Evolutionary conservation across 2,113 vertebrate species (phyloP).

Genomic region (Lepisosteus osseus): DNA sequence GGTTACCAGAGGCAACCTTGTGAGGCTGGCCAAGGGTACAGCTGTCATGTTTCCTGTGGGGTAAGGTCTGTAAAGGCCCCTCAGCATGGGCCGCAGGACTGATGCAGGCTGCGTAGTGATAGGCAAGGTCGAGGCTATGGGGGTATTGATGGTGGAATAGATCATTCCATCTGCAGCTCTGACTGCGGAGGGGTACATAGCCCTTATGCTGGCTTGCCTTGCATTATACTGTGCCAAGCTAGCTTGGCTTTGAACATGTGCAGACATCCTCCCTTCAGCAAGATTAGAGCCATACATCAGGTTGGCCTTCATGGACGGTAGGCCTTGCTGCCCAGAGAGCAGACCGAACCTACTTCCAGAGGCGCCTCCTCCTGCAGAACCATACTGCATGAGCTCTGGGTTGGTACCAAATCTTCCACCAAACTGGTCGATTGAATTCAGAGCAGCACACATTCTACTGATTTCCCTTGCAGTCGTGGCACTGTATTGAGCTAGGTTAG

Average conservation of each 20-base stretch:
- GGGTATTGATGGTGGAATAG: constrained; percentile 96
- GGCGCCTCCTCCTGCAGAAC: constrained; percentile 59
- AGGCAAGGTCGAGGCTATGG: constrained; percentile 95
- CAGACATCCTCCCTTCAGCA: constrained; percentile 67
- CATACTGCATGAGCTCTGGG: constrained; percentile 79
- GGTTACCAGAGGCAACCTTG: constrained; percentile 79
- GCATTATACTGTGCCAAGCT: constrained; percentile 67
- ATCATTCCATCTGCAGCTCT: constrained; percentile 96
- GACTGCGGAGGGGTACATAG: constrained; percentile 83
- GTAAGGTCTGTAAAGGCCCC: constrained; percentile 83
- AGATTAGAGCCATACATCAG: constrained; percentile 77
- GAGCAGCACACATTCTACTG: constrained; percentile 94
- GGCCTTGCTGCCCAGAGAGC: constrained; percentile 65
- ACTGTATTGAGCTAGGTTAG: constrained; percentile 92
- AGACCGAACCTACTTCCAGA: constrained; percentile 60
- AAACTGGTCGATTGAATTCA: constrained; percentile 92
- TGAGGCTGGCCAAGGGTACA: constrained; percentile 84
- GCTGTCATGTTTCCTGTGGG: constrained; percentile 73
- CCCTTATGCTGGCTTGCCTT: constrained; percentile 77
- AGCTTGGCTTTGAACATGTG: constrained; percentile 71
- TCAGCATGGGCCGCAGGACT: constrained; percentile 81
- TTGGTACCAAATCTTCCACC: constrained; percentile 75
- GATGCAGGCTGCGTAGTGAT: constrained; percentile 94
- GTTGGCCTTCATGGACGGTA: constrained; percentile 74
- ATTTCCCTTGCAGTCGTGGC: constrained; percentile 95